Conservation (phyloP, 2,888 invertebrate species). For the Frankliniella fusca region DNA sequence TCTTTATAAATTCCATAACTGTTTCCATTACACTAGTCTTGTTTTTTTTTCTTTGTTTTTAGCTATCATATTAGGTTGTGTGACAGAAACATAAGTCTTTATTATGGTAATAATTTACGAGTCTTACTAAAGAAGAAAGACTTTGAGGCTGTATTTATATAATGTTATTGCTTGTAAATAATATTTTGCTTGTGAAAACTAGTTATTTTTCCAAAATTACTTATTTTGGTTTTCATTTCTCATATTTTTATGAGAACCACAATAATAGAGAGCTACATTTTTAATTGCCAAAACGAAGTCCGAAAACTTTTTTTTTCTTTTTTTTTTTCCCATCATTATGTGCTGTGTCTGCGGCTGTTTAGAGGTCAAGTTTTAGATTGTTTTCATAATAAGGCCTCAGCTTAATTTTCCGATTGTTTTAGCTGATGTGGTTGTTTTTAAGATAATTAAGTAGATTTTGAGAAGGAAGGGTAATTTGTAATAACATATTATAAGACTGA, state of each 20-base stretch:
- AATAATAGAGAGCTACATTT: no score
- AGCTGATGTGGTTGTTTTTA: neutral
- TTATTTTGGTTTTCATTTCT: no score
- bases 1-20: neutral
- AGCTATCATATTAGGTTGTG: neutral
- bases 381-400: conserved; percentile 9
- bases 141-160: neutral
- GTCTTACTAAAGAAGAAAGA: neutral
- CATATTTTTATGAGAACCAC: no score
- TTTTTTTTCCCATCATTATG: neutral
- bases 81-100: neutral
- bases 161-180: no score
- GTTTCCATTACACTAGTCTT: conserved; percentile 8
- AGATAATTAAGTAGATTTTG: neutral
- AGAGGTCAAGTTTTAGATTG: neutral
- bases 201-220: no score
- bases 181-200: no score
- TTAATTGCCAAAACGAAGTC: neutral
- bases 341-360: conserved; percentile 17
- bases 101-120: neutral
- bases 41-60: neutral
- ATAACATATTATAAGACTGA: conserved; percentile 20
- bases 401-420: conserved; percentile 11
- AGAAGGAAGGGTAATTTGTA: conserved; percentile 12
- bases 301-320: neutral